These are phyloP conservation scores for Spizaetus ornatus DNA, from an alignment of 2,113 vertebrate species.

Conservation along the genomic window DNA sequence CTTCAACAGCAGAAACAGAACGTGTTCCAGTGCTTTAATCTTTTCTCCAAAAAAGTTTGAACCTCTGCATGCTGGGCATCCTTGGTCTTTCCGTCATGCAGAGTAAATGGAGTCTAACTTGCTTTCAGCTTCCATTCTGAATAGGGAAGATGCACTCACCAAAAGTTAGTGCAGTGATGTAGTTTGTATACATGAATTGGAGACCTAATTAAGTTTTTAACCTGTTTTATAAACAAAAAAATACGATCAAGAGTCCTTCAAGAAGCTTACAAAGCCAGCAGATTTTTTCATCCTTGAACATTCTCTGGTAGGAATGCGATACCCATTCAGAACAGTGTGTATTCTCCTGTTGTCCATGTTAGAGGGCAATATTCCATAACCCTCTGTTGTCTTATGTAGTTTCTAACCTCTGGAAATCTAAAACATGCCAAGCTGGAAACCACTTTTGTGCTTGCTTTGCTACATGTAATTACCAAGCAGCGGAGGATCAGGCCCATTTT, in stretches of 20 bases:
- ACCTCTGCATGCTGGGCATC: neutral
- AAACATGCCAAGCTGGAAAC: neutral
- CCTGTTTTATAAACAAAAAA: neutral
- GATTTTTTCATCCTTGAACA: neutral
- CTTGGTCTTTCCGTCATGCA: neutral
- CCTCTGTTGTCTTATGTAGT: neutral
- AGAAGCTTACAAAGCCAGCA: neutral
- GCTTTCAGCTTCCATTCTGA: neutral
- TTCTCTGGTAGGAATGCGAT: neutral
- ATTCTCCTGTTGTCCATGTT: neutral
- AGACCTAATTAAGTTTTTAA: neutral
- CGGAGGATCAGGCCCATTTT: neutral
- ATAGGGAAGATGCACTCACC: neutral
- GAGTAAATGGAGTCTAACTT: neutral
- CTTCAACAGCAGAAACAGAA: neutral
- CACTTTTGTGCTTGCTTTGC: neutral
- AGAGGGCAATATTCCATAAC: neutral
- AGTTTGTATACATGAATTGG: neutral
- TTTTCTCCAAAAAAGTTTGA: neutral
- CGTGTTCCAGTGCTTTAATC: neutral
- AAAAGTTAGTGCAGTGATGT: neutral
- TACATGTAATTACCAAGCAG: neutral
- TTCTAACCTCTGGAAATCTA: neutral
- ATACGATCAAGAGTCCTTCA: neutral
- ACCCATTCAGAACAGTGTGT: neutral